Evolutionary conservation across 2,888 invertebrate genomes (phyloP).

Genomic region (Luperina testacea): DNA sequence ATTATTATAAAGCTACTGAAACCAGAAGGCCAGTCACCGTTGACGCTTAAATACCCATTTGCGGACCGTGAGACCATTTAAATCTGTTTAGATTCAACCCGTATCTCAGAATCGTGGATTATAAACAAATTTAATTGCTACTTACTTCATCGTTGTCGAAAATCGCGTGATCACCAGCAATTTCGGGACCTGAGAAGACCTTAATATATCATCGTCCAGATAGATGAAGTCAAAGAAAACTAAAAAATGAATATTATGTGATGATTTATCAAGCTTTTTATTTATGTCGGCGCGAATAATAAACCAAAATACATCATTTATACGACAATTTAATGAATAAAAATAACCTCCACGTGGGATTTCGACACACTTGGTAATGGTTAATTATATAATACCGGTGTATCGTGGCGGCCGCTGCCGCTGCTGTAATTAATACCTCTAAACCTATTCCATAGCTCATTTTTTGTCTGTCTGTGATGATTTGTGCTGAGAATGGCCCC

Average conservation of each 20-base stretch:
- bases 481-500: conserved; percentile 77
- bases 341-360: conserved; percentile 71
- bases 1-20: conserved; percentile 85
- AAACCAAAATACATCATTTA: conserved; percentile 69
- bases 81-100: conserved; percentile 61
- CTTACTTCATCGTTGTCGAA: conserved; percentile 47
- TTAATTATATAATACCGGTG: conserved; percentile 78
- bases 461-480: conserved; percentile 79
- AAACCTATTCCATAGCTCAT: conserved; percentile 75
- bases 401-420: conserved; percentile 73
- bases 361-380: conserved; percentile 73
- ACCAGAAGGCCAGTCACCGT: conserved; percentile 75
- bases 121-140: conserved; percentile 60
- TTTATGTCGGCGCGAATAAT: conserved; percentile 64
- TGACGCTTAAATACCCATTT: conserved; percentile 71
- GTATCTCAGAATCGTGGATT: conserved; percentile 45
- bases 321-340: conserved; percentile 73
- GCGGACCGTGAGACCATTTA: conserved; percentile 75
- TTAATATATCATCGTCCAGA: conserved; percentile 36
- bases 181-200: conserved; percentile 48
- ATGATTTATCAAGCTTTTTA: conserved; percentile 61
- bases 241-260: conserved; percentile 54
- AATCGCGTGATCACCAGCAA: conserved; percentile 61
- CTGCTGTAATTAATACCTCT: conserved; percentile 80
- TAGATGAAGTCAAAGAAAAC: conserved; percentile 40